phyloP scores from a whole-genome alignment of 1,140 invertebrate genomes.

The Tribolium madens region DNA sequence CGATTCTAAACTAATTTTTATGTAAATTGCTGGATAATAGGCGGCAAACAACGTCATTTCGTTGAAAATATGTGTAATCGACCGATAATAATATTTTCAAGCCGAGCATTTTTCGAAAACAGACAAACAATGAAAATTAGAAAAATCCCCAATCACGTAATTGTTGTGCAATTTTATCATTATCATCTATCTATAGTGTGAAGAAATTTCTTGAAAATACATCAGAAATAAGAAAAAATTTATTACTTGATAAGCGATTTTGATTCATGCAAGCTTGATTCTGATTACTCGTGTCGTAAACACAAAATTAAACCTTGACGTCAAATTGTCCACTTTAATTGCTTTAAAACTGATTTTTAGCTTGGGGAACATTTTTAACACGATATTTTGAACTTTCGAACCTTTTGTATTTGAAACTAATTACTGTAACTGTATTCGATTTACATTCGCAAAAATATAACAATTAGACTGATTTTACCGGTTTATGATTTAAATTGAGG shows the following conservation, averaged over 20 bases:
- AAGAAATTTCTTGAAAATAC: no score
- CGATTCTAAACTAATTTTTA: conserved; percentile 14
- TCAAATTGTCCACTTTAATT: neutral
- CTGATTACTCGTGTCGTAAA: neutral
- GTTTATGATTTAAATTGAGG: conserved; percentile 24
- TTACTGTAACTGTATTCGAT: neutral
- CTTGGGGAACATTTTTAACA: neutral
- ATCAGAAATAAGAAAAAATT: no score
- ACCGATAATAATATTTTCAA: conserved; percentile 7
- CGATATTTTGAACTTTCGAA: neutral
- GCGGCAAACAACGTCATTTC: conserved; percentile 26
- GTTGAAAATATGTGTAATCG: conserved; percentile 38
- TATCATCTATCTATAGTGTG: no score
- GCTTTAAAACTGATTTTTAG: neutral
- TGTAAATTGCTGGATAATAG: conserved; percentile 40
- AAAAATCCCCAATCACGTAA: no score
- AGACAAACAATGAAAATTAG: no score
- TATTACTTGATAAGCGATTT: no score
- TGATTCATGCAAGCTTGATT: no score
- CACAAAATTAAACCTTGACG: neutral
- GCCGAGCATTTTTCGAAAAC: neutral
- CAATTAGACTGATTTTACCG: neutral
- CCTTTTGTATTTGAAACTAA: neutral
- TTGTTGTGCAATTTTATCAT: no score
- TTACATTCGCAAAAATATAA: neutral